Evolutionary conservation across 2,888 invertebrate species (phyloP), one percentile per base, ranked within the genome.

Genomic region (Cantharis rustica): DNA sequence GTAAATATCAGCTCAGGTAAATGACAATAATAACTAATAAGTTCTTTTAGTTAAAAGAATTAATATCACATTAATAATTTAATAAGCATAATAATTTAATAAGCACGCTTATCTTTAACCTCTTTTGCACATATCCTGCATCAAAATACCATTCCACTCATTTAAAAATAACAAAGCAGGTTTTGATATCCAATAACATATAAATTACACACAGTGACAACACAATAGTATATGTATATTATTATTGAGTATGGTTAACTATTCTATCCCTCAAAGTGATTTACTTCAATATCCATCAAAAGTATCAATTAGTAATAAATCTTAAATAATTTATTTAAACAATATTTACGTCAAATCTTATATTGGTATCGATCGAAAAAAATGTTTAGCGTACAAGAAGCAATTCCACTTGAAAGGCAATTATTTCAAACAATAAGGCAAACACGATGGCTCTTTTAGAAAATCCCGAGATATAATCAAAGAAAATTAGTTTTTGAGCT

Each of bases 401-500:
- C 63, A 69, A 71, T 68, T 75, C 71, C 70, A 68, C 71, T 70
- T 69, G 69, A 76, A 71, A 79, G 74, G 72, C 77, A 73, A 79
- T 79, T 80, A 79, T 71, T 69, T 20, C 72, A 73, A 77, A 80
- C 77, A 79, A 77, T 77, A 72, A 75, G 72, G 62, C 71, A 71
- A 71, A 74, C 76, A 71, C 68, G 75, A 78, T 77, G 80, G 78
- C 79, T 80, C 80, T 81, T 81, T 81, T 81, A 79, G 78, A 79
- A 79, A 81, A 80, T 81, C 80, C 47, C 78, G 73, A 81, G 81
- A 83, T 82, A 82, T 81, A 82, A 82, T 83, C 81, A 81, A 80
- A 82, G 82, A 83, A 84, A 84, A 84, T 84, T 83, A 83, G 83
- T 82, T 84, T 82, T 80, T 76, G 80, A 80, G 80, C 73, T 76